Evolutionary conservation across 23 tunicate genomes (phyloP), one percentile per base, ranked within the genome.

Genomic region (Ciona savignyi): DNA sequence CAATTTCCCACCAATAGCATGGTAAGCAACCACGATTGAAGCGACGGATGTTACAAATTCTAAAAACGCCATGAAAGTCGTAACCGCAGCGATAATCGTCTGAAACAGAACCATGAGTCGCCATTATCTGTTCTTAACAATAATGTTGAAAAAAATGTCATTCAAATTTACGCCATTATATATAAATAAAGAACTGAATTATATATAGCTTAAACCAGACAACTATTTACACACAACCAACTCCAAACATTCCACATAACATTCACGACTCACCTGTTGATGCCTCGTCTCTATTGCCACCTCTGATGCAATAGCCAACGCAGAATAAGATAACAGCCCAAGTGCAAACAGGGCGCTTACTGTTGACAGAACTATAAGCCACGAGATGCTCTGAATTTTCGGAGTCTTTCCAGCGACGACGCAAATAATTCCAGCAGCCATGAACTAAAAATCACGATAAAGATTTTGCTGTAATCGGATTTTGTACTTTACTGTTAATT

Each of bases 61-160:
- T 32, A 83, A 27, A 26, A 77, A 27, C 2, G 84, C 35, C 1
- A 67, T 67, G 26, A 56, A 62, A 3, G 81, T 24, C 23, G 81
- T 61, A 33, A 83, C 25, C 32, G 63, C 82, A 9, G 89, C 89
- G 11, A 83, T 32, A 4, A 77, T 70, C 33, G 77, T 4, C 89
- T 83, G 77, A 60, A 67, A 56, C n/a, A n/a, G n/a, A n/a, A n/a
- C n/a, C n/a, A n/a, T n/a, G n/a, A n/a, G n/a, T n/a, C n/a, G n/a
- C n/a, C n/a, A n/a, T n/a, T n/a, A n/a, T n/a, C n/a, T n/a, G n/a
- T n/a, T n/a, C n/a, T n/a, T n/a, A n/a, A n/a, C n/a, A n/a, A n/a
- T n/a, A n/a, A n/a, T n/a, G n/a, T n/a, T n/a, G n/a, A n/a, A n/a
- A n/a, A n/a, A n/a, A n/a, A n/a, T n/a, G n/a, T n/a, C n/a, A n/a